Conservation (phyloP, 2,888 invertebrate genomes). For the Eurytoma californica region DNA sequence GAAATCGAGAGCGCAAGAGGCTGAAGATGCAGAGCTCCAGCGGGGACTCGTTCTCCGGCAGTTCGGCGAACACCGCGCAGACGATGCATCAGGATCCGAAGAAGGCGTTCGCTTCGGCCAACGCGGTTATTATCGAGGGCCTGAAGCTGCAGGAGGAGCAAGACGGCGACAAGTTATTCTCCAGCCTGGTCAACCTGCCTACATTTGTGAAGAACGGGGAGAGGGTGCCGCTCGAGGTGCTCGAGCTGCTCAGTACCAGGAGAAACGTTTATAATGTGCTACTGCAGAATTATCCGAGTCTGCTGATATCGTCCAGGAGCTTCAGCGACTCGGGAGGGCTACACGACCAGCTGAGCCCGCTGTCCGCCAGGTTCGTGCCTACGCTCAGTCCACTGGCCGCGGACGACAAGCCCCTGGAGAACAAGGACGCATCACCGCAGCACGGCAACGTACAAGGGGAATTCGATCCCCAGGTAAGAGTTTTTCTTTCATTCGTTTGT, state of each 20-base stretch:
- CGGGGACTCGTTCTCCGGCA: conserved; percentile 83
- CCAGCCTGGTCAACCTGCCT: conserved; percentile 89
- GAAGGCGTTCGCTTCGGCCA: conserved; percentile 68
- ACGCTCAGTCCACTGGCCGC: conserved; percentile 69
- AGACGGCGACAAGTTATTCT: conserved; percentile 78
- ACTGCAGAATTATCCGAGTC: conserved; percentile 85
- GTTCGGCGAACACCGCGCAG: conserved; percentile 78
- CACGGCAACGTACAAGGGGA: not conserved
- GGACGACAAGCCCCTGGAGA: not conserved
- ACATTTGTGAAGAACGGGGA: conserved; percentile 88
- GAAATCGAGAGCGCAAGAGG: conserved; percentile 79
- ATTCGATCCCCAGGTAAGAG: conserved; percentile 29
- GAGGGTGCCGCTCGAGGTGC: conserved; percentile 85
- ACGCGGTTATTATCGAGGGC: conserved; percentile 73
- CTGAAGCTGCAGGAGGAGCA: conserved; percentile 67
- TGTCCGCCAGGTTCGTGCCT: conserved; percentile 66
- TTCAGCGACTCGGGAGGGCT: conserved; percentile 82
- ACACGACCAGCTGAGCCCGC: conserved; percentile 73
- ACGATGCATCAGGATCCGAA: conserved; percentile 63
- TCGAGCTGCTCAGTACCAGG: conserved; percentile 83
- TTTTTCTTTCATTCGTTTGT: no score
- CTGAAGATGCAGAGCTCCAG: conserved; percentile 77
- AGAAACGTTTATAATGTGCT: conserved; percentile 84
- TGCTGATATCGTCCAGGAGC: conserved; percentile 84
- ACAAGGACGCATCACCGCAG: not conserved